These are phyloP conservation scores for Phytoseiulus persimilis DNA, from an alignment of 2,888 invertebrate genomes.

Conservation along the genomic window DNA sequence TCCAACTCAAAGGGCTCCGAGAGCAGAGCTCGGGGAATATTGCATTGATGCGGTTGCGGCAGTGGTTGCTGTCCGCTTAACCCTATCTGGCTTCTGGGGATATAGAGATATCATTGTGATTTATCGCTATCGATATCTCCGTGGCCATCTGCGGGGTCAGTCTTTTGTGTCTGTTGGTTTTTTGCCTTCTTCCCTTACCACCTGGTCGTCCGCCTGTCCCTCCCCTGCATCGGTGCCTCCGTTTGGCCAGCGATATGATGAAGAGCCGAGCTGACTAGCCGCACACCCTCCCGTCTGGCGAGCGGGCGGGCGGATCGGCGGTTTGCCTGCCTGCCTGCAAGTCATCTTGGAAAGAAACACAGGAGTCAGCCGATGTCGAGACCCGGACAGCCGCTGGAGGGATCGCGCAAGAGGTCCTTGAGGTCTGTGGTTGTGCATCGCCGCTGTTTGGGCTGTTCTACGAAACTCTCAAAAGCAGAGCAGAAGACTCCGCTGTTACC, in stretches of 20 bases:
- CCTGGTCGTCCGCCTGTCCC: neutral
- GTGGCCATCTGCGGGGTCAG: neutral
- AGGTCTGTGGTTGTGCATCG: no score
- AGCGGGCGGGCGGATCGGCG: neutral
- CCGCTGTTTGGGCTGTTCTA: no score
- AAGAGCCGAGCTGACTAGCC: neutral
- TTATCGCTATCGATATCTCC: neutral
- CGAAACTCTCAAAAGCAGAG: no score
- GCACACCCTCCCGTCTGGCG: neutral
- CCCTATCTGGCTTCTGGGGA: neutral
- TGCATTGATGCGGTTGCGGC: neutral
- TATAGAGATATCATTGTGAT: neutral
- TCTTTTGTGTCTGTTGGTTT: neutral
- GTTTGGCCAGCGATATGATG: neutral
- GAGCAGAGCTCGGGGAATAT: neutral
- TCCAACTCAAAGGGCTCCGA: neutral
- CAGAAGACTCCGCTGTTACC: no score
- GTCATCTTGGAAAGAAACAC: neutral
- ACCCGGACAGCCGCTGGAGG: no score
- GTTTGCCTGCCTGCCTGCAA: neutral
- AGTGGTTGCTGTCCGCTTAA: neutral
- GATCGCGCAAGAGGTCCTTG: no score
- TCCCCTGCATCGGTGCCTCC: neutral
- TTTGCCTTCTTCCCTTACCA: neutral
- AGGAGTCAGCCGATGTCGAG: neutral